Evolutionary conservation across 2,113 vertebrate species (phyloP).

Genomic region (Thinocorus orbignyianus): DNA sequence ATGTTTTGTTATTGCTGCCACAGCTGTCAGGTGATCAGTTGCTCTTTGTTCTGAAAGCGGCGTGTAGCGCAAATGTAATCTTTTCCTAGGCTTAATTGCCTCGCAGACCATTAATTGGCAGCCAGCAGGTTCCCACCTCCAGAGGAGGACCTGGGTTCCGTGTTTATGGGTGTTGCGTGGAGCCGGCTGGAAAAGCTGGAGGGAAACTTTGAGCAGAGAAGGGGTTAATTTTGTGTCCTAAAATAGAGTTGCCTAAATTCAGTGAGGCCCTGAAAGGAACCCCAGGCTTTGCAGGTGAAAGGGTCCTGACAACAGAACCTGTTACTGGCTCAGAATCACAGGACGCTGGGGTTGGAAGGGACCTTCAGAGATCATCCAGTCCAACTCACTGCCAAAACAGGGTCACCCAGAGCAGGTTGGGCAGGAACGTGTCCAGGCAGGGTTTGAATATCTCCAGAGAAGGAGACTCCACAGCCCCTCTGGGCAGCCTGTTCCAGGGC

Average conservation of each 20-base stretch:
- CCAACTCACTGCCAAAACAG: not conserved
- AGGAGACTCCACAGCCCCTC: not conserved
- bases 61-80: not conserved
- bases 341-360: not conserved
- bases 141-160: not conserved
- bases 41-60: constrained; percentile 10
- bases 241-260: not conserved
- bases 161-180: not conserved
- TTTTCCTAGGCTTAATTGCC: not conserved
- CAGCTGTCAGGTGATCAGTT: not conserved
- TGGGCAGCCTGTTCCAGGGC: not conserved
- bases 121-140: not conserved
- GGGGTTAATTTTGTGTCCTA: not conserved
- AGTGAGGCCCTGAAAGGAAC: not conserved
- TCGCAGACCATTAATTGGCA: not conserved
- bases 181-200: not conserved
- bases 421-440: not conserved
- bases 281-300: not conserved
- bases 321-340: not conserved
- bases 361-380: not conserved
- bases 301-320: not conserved
- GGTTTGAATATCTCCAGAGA: not conserved
- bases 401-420: not conserved
- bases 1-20: not conserved
- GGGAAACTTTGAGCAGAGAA: not conserved